phyloP scores from a whole-genome alignment of 2,888 invertebrate genomes.

The Sycophila texana region DNA sequence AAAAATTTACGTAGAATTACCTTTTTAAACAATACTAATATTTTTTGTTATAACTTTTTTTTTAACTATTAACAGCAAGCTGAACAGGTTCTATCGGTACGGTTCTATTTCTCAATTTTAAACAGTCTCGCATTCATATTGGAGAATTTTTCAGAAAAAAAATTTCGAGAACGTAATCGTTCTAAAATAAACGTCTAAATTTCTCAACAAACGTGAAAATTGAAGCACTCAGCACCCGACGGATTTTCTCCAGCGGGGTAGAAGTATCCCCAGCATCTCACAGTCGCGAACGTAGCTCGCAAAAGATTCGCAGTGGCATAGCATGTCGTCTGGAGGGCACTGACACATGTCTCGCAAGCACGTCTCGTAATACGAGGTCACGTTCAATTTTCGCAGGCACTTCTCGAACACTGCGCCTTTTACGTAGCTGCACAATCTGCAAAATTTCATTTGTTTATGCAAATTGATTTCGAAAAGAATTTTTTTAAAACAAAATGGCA shows the following conservation, averaged over 20 bases:
- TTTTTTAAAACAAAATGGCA: not conserved
- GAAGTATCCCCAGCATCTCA: conserved; percentile 83
- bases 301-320: conserved; percentile 92
- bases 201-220: no score
- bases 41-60: no score
- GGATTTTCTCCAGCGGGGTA: conserved; percentile 84
- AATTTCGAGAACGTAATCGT: no score
- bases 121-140: no score
- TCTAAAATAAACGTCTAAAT: no score
- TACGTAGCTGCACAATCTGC: conserved; percentile 51
- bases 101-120: no score
- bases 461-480: no score
- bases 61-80: no score
- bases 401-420: conserved; percentile 79
- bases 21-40: no score
- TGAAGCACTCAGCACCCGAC: conserved; percentile 80
- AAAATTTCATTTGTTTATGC: not conserved
- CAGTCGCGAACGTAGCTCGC: conserved; percentile 93
- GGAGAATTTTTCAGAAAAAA: no score
- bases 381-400: conserved; percentile 88
- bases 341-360: conserved; percentile 93
- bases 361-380: conserved; percentile 88
- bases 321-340: conserved; percentile 82
- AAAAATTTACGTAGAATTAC: no score
- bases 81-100: no score